A percentile compares a stretch with the other conserved stretches of the same genome.
Evolutionary conservation across 2,113 vertebrate genomes (phyloP).

Genomic region (Sula dactylatra): DNA sequence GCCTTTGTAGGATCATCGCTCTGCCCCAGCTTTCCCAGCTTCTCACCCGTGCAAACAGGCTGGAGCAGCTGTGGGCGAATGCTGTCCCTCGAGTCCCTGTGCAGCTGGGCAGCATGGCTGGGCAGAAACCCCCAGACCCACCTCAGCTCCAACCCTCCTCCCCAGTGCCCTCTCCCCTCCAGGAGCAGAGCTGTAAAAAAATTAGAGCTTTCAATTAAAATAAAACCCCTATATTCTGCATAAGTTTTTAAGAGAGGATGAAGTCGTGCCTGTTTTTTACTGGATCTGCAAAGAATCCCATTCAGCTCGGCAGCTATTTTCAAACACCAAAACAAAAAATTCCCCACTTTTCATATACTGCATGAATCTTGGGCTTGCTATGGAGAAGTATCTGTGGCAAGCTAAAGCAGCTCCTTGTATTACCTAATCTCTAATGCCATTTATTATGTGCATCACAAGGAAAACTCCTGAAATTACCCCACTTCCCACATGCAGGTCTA

Average conservation of each 20-base stretch:
- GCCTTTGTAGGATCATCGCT: background rate
- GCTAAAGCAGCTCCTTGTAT: background rate
- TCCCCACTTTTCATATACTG: background rate
- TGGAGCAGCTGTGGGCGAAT: background rate
- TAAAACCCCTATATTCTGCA: background rate
- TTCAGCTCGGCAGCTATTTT: background rate
- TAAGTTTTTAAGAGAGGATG: background rate
- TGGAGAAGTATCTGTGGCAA: background rate
- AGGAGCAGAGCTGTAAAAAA: background rate
- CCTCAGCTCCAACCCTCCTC: background rate
- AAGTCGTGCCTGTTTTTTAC: background rate
- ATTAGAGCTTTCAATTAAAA: background rate
- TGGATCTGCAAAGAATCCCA: background rate
- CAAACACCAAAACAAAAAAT: background rate
- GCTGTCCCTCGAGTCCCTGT: background rate
- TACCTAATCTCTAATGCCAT: constrained; percentile 14
- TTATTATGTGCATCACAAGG: background rate
- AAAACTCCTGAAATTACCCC: background rate
- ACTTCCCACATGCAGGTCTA: constrained; percentile 41
- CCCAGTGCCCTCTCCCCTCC: background rate
- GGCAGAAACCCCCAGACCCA: background rate
- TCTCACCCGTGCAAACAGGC: background rate
- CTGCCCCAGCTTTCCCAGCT: background rate
- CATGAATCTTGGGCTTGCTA: background rate
- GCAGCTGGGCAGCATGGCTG: background rate